A percentile compares a stretch with the other conserved stretches of the same genome.
phyloP scores from a whole-genome alignment of 2,113 vertebrate genomes.

The Plecotus auritus region DNA sequence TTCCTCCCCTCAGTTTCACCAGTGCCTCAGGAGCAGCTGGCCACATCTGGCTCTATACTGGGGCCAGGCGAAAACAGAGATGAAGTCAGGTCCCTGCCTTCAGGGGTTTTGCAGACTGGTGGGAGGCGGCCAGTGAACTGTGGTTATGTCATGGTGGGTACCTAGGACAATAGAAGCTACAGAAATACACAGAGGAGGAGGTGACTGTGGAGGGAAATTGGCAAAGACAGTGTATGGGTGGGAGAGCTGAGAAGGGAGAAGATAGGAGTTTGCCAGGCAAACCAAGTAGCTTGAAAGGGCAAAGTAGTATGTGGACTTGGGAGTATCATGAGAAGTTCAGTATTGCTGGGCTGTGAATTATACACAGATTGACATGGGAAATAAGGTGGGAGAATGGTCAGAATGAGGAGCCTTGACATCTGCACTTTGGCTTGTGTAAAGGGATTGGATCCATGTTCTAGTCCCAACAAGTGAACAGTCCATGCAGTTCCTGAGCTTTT shows the following conservation, averaged over 20 bases:
- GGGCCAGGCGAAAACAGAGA: neutral
- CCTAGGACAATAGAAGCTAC: neutral
- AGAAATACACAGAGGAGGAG: neutral
- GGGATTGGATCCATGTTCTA: neutral
- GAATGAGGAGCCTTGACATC: neutral
- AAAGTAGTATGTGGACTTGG: neutral
- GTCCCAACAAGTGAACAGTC: neutral
- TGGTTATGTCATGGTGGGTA: neutral
- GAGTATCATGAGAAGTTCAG: neutral
- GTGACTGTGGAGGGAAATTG: neutral
- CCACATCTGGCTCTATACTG: neutral
- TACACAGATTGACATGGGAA: neutral
- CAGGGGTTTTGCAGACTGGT: neutral
- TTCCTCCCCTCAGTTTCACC: neutral
- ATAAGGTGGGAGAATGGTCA: accelerated
- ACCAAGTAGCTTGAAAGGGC: neutral
- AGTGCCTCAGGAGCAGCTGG: neutral
- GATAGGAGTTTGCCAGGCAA: neutral
- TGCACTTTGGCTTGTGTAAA: no score
- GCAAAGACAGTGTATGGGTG: neutral
- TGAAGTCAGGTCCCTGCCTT: neutral
- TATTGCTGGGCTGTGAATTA: no score
- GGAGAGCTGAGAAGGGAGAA: neutral
- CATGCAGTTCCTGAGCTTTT: neutral
- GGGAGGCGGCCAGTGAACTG: neutral